Conservation (phyloP, 2,113 vertebrate genomes). For the Myanophis thanlyinensis region DNA sequence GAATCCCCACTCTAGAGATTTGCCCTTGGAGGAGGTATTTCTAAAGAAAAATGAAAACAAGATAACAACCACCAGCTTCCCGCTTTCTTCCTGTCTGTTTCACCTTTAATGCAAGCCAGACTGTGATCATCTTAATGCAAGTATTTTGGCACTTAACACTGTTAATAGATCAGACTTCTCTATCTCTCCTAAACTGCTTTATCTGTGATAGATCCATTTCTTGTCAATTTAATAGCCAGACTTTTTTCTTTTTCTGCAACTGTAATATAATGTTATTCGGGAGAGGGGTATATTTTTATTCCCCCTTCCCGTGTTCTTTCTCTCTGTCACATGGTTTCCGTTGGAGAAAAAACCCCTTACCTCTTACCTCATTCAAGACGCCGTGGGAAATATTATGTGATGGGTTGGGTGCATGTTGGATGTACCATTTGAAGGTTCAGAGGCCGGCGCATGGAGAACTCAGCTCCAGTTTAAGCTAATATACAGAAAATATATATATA, state of each 20-base stretch:
- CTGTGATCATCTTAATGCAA: conserved; percentile 25
- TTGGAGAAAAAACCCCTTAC: conserved; percentile 23
- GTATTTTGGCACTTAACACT: conserved; percentile 30
- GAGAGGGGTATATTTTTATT: not conserved
- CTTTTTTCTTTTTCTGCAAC: not conserved
- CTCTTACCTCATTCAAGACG: conserved; percentile 37
- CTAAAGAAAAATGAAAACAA: not conserved
- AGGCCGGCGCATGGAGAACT: conserved; percentile 25
- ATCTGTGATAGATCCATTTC: conserved; percentile 7
- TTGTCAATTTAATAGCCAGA: not conserved
- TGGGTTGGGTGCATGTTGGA: conserved; percentile 23
- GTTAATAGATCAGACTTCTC: conserved; percentile 6
- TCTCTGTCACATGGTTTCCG: conserved; percentile 28
- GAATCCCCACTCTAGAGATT: not conserved
- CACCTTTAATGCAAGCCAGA: conserved; percentile 11
- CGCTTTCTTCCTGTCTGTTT: conserved; percentile 2
- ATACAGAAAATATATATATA: conserved; percentile 28
- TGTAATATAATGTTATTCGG: conserved; percentile 16
- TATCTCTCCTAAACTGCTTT: not conserved
- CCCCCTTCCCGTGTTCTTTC: not conserved
- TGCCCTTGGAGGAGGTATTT: not conserved
- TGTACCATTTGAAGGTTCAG: conserved; percentile 29
- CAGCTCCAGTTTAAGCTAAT: conserved; percentile 37
- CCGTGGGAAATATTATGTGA: conserved; percentile 1
- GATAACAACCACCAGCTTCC: not conserved